A percentile compares a stretch with the other conserved stretches of the same genome.
Evolutionary conservation across 2,797 vertebrate genomes (phyloP).

Genomic region (Urocyon cinereoargenteus): DNA sequence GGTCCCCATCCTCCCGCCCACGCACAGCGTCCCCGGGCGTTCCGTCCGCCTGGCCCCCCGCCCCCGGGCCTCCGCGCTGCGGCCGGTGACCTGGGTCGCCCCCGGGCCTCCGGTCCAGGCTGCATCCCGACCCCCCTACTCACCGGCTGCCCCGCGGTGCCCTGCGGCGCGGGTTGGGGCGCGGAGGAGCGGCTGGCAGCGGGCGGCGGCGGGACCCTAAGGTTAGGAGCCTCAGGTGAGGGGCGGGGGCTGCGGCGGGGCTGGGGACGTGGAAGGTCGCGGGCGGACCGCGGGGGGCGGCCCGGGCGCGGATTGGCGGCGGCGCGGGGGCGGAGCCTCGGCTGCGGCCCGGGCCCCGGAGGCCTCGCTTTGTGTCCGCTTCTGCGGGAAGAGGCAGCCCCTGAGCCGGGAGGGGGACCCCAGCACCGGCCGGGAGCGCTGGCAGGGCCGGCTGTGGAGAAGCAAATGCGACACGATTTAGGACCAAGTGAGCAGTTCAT

Average conservation of each 20-base stretch:
- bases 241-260: not conserved
- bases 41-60: not conserved
- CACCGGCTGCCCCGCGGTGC: conserved; percentile 55
- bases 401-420: not conserved
- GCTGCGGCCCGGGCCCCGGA: rapidly evolving
- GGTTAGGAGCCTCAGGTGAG: not conserved
- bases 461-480: not conserved
- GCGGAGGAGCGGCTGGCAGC: not conserved
- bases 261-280: not conserved
- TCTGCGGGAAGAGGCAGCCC: not conserved
- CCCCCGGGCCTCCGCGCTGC: not conserved
- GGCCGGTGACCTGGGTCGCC: not conserved
- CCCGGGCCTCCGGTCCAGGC: not conserved
- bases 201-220: not conserved
- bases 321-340: conserved; percentile 27
- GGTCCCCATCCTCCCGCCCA: not conserved
- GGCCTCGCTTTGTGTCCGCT: conserved; percentile 50
- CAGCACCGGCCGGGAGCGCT: rapidly evolving
- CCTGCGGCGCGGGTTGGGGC: not conserved
- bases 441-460: not conserved
- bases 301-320: conserved; percentile 51
- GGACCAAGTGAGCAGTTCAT: not conserved
- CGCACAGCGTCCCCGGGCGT: not conserved
- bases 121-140: conserved; percentile 13
- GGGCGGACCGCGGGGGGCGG: not conserved